Percentiles rank a stretch among this genome's conserved stretches.
These are phyloP conservation scores for Sturnira hondurensis DNA, from an alignment of 2,113 vertebrate species.

Conservation along the genomic window DNA sequence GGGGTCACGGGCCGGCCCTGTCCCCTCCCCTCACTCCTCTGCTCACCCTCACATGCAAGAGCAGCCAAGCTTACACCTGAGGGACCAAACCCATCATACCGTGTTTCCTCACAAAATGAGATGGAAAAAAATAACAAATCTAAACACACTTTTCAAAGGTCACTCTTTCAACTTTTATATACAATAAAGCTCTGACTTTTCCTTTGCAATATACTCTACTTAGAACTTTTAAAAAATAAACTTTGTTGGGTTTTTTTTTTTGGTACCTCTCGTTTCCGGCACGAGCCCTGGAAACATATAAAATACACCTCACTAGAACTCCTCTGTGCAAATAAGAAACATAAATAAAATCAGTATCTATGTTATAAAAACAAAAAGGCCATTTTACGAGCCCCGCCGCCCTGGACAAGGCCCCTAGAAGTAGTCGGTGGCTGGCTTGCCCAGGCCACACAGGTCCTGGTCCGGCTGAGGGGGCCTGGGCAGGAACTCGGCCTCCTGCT, in stretches of 20 bases:
- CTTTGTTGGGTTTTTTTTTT: slow-evolving; percentile 47
- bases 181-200: slow-evolving; percentile 78
- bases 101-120: slow-evolving; percentile 80
- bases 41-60: background rate
- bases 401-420: slow-evolving; percentile 62
- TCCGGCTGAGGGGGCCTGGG: slow-evolving; percentile 45
- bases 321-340: slow-evolving; percentile 90
- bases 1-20: accelerated
- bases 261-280: slow-evolving; percentile 80
- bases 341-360: slow-evolving; percentile 77
- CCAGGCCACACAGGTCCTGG: slow-evolving; percentile 64
- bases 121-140: slow-evolving; percentile 83
- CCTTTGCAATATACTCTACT: slow-evolving; percentile 77
- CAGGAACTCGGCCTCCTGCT: slow-evolving; percentile 64
- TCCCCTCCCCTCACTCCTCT: background rate
- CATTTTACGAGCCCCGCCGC: slow-evolving; percentile 76
- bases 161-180: slow-evolving; percentile 70
- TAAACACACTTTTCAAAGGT: slow-evolving; percentile 74
- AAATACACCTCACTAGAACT: slow-evolving; percentile 83
- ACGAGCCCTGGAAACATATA: slow-evolving; percentile 80
- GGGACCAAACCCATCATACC: slow-evolving; percentile 56
- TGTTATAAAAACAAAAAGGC: slow-evolving; percentile 77
- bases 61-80: slow-evolving; percentile 46
- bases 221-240: slow-evolving; percentile 82
- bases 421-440: slow-evolving; percentile 61